A percentile compares a stretch with the other conserved stretches of the same genome.
phyloP scores from a whole-genome alignment of 2,888 invertebrate species.

The Caenorhabditis wallacei region DNA sequence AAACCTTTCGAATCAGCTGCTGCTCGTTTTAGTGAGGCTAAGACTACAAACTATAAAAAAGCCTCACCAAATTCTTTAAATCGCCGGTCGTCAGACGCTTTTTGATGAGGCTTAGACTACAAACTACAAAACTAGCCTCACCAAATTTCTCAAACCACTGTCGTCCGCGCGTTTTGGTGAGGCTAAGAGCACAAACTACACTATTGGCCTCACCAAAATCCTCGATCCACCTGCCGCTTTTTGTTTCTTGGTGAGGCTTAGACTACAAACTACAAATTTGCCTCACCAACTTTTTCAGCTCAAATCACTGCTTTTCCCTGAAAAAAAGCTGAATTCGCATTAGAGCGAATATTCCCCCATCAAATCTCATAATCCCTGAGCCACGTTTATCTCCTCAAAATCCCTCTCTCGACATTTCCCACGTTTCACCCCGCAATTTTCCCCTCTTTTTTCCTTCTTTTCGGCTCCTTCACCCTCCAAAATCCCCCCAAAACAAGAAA shows the following conservation, averaged over 20 bases:
- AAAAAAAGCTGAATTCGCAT: no score
- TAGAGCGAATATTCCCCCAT: no score
- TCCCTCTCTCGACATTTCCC: not conserved
- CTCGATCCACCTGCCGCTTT: not conserved
- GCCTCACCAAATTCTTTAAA: no score
- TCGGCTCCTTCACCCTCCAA: not conserved
- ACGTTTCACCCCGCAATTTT: not conserved
- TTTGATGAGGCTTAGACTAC: not conserved
- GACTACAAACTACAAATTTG: not conserved
- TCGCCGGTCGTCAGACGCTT: no score
- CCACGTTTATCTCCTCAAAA: not conserved
- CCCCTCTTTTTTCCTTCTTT: not conserved
- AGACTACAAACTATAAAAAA: no score
- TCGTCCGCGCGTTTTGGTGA: not conserved
- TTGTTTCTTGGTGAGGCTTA: not conserved
- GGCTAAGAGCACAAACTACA: not conserved
- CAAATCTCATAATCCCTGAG: no score
- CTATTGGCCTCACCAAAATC: not conserved
- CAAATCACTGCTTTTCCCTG: no score
- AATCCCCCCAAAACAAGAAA: not conserved
- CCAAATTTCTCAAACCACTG: no score
- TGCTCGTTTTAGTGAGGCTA: no score
- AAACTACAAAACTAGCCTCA: not conserved
- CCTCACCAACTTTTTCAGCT: not conserved
- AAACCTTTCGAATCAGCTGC: no score